Evolutionary conservation across 2,113 vertebrate genomes (phyloP), one percentile per base, ranked within the genome.

Genomic region (Dicrurus megarhynchus): DNA sequence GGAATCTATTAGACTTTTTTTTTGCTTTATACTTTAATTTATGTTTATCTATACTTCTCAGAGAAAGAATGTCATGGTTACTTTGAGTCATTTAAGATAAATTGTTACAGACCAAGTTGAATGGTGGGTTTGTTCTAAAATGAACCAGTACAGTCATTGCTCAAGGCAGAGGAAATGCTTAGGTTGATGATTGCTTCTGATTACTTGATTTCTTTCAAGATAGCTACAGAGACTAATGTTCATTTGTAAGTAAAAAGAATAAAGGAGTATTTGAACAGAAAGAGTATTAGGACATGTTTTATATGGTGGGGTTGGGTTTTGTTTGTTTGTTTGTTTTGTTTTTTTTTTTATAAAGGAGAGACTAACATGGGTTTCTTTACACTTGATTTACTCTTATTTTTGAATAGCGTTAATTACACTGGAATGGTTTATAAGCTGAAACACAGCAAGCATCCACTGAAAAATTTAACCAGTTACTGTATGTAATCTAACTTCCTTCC

Each of bases 91-190:
- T 73, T 97, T 71, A 83, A 91, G 77, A 97, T 74, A 90, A 95
- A 92, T 88, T 68, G 30, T 57, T 93, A 42, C 28, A 71, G 95
- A 76, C 74, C 65, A 87, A 89, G 78, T 59, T 96, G 87, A 97
- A 89, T 90, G 73, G 93, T 83, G 69, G 84, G 39, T 91, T 96
- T 96, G 90, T 97, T 97, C 73, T 94, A 78, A 92, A 92, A 82
- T 93, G 90, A 96, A 88, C 67, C 70, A 86, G 82, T 86, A 92
- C 88, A 94, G 85, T 95, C 81, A 50, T 97, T 83, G 87, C 94
- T 97, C 73, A 90, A 76, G 96, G 92, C 82, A 67, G 76, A 96
- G 96, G 95, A 97, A 93, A 81, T 96, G 93, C 95, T 94, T 91
- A 95, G 75, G 49, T 63, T 82, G 86, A 76, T 88, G 84, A 93